Percentiles rank a stretch among this genome's conserved stretches.
Conservation (phyloP, 2,888 invertebrate genomes). For the Polylopha cassiicola region DNA sequence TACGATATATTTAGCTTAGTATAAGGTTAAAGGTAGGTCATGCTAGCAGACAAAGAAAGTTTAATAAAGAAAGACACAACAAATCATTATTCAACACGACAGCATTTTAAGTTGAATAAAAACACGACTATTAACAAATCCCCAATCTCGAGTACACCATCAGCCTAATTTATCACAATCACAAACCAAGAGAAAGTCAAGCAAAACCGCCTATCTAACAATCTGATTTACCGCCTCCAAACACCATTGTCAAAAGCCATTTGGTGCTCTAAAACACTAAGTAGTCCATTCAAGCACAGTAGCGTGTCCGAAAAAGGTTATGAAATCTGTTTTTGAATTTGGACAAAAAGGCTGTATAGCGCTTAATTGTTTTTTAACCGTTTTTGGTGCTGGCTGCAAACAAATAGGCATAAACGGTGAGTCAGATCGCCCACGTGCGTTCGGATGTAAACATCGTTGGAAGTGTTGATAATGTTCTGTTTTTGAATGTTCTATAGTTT, state of each 20-base stretch:
- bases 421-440: slow-evolving; percentile 7
- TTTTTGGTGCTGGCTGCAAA: slow-evolving; percentile 31
- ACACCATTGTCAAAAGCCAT: slow-evolving; percentile 22
- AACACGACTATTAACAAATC: no score
- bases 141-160: no score
- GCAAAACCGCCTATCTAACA: slow-evolving; percentile 19
- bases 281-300: slow-evolving; percentile 43
- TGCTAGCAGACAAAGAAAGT: no score
- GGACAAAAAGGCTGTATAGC: slow-evolving; percentile 43
- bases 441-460: no score
- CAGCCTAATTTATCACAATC: no score
- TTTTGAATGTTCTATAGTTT: no score
- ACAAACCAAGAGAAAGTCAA: no score
- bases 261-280: slow-evolving; percentile 28
- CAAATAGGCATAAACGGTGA: slow-evolving; percentile 1
- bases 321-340: slow-evolving; percentile 41
- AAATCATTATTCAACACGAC: no score
- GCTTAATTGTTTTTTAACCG: slow-evolving; percentile 30
- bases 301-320: slow-evolving; percentile 39
- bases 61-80: no score
- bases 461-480: no score
- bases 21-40: slow-evolving; percentile 20
- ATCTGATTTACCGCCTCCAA: slow-evolving; percentile 20
- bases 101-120: no score
- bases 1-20: slow-evolving; percentile 25